Evolutionary conservation across 1,140 invertebrate genomes (phyloP), one percentile per base, ranked within the genome.

Genomic region (Cherax quadricarinatus): DNA sequence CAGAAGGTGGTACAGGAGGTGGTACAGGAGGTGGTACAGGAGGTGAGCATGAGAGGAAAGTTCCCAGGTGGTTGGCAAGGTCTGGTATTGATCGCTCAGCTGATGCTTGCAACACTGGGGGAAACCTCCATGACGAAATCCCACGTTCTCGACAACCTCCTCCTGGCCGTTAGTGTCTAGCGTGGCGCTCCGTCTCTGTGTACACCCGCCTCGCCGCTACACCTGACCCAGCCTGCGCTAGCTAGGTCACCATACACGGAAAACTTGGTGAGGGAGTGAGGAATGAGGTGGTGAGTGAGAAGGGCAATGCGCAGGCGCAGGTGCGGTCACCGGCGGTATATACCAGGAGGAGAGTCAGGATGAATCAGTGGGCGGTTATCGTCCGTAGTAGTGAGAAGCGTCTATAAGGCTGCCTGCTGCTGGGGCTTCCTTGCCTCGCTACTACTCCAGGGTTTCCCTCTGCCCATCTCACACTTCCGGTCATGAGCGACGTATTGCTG

Each of bases 91-190:
- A 88, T 88, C 75, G 24, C 73, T 10, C n/a, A 79, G 49, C 66
- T 66, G 57, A 60, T 60, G 57, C 57, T 16, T 60, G 30, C 30
- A 41, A 12, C 14, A 70, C 66, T 18, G n/a, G 86, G 86, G 86
- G 86, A 88, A 88, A 88, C 86, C 86, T 88, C 86, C 86, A 79
- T 88, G 86, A 88, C 86, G 86, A 88, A 57, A 60, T 41, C 30
- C 24, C 2, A 70, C 83, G 24, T 18, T 21, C 30, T 66, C 16
- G 4, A 9, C 30, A 30, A 5, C 21, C 5, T 18, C 7, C n/a
- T n/a, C 12, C 18, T n/a, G 12, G 9, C 57, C 16, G 53, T 7
- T 14, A 18, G 51, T 10, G 48, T 10, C 48, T 6, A 53, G 21
- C 3, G 9, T 0, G 80, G 9, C 49, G 21, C 16, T 10, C 16